phyloP scores from a whole-genome alignment of 30 jellyfish, hydroid and myxozoan species.

The Nemopilema nomurai region DNA sequence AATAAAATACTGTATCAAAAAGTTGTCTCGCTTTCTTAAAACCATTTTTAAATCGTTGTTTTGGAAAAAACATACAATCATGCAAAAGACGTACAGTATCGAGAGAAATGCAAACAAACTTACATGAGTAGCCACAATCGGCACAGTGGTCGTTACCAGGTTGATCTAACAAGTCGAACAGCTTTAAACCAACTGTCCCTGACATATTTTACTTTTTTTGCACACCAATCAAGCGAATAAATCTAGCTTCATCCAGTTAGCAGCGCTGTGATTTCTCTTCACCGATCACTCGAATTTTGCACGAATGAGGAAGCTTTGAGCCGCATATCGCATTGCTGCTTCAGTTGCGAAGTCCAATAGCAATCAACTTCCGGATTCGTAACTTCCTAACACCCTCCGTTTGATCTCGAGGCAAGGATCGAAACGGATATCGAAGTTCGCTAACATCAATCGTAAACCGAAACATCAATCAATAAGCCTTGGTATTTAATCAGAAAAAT shows the following conservation, averaged over 20 bases:
- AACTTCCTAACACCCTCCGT: not conserved
- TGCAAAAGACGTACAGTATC: too few relatives aligned
- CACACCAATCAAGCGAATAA: not conserved
- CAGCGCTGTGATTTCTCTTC: not conserved
- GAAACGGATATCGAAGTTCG: not conserved
- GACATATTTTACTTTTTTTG: slow-evolving; percentile 2
- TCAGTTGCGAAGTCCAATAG: not conserved
- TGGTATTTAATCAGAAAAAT: not conserved
- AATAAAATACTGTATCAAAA: too few relatives aligned
- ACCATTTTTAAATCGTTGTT: too few relatives aligned
- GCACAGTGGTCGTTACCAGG: slow-evolving; percentile 76
- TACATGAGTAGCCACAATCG: slow-evolving; percentile 39
- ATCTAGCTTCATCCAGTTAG: not conserved
- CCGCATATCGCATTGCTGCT: not conserved
- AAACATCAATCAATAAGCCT: not conserved
- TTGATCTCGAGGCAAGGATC: not conserved
- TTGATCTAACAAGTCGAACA: slow-evolving; percentile 37
- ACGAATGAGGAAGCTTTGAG: not conserved
- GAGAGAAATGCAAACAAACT: not conserved
- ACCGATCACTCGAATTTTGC: not conserved
- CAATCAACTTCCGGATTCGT: not conserved
- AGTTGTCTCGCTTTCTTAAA: too few relatives aligned
- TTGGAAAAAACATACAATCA: too few relatives aligned
- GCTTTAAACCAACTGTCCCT: slow-evolving; percentile 8
- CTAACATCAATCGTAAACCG: not conserved